phyloP scores from a whole-genome alignment of 2,113 vertebrate genomes.

The Rattus rattus region DNA sequence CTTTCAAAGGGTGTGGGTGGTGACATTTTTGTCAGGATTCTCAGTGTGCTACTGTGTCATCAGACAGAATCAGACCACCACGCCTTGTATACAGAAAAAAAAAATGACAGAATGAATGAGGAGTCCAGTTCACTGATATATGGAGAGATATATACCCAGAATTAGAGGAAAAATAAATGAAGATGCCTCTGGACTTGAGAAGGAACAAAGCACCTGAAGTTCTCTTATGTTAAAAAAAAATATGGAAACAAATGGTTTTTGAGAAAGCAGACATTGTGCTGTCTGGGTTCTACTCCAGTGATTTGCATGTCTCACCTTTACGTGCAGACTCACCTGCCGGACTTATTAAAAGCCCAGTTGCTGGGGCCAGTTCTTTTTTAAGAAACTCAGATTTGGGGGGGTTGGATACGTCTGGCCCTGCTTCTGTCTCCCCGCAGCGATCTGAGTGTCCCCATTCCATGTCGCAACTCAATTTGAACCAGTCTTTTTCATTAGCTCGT shows the following conservation, averaged over 20 bases:
- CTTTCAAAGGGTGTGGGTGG: conserved; percentile 69
- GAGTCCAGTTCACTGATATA: neutral
- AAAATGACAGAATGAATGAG: conserved; percentile 13
- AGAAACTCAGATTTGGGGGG: neutral
- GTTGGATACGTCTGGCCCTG: neutral
- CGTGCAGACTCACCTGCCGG: neutral
- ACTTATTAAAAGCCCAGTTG: neutral
- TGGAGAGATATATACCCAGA: neutral
- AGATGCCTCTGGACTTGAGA: neutral
- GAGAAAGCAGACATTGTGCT: neutral
- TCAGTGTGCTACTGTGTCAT: neutral
- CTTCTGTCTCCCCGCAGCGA: neutral
- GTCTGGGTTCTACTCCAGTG: neutral
- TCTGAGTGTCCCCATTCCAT: neutral
- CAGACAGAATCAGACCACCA: neutral
- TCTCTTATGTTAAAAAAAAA: neutral
- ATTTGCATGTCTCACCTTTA: neutral
- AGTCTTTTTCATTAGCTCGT: neutral
- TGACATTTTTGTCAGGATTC: conserved; percentile 55
- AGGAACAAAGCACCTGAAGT: neutral
- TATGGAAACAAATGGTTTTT: neutral
- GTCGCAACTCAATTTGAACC: neutral
- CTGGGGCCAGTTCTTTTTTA: neutral
- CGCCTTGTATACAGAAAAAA: conserved; percentile 39
- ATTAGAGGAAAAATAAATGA: conserved; percentile 3